Evolutionary conservation across 1,140 invertebrate genomes (phyloP), one percentile per base, ranked within the genome.

Genomic region (Heliconius melpomene): DNA sequence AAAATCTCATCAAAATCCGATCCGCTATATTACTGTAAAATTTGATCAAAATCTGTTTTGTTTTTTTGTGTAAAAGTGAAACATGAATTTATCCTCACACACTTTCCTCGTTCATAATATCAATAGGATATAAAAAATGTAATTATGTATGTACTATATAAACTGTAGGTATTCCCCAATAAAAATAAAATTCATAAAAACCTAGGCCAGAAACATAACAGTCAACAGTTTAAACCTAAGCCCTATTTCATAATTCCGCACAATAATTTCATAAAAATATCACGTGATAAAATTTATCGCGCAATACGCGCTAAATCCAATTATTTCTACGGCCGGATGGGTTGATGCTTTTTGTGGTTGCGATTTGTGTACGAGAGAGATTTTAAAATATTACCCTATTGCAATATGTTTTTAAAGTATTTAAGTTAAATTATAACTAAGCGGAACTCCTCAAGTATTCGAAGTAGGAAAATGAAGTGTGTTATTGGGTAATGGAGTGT

Each of bases 231-330:
- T 66, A 66, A 66, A 26, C 26, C 11, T 13, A 29, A 66, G 5
- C n/a, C 23, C 9, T 66, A 66, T 66, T 66, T 66, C 60, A 66
- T 66, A 66, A 66, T 29, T 66, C 60, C 16, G 60, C 60, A 66
- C 60, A 66, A 66, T 66, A 66, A 66, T 66, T 66, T 23, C 26
- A 66, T 66, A 66, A 66, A 66, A n/a, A 66, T 52, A 66, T n/a
- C 7, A 66, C 13, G 60, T 29, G 23, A 29, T 66, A 26, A 26
- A 66, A 66, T 66, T 29, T 66, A 66, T 66, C 60, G 60, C 60
- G 60, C 60, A 60, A 60, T 60, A 66, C 60, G 23, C 23, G 60
- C 60, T 66, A 66, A 60, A 66, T 66, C 60, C 60, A 66, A 66
- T 66, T 60, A 60, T 60, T 60, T 29, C 60, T 29, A 66, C n/a